Base-by-base conservation (phyloP, 2,888 invertebrate species). In the Temnothorax ravouxi region DNA sequence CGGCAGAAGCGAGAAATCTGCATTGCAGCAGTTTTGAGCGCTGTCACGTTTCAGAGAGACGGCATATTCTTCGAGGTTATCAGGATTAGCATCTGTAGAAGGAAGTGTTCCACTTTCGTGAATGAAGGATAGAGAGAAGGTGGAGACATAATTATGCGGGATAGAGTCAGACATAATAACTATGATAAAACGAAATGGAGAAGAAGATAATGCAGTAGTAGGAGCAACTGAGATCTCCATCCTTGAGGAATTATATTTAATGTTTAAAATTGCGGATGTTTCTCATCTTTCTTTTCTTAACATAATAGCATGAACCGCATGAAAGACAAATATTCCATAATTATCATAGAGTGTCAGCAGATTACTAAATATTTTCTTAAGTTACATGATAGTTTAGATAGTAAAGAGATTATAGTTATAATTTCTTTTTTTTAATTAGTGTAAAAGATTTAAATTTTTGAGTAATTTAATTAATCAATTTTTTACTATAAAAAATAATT, bases 71-170 rank as follows among this genome's bases (percentile, higher is more conserved):
- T 72, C 82, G 88, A 87, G 87, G 88, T 92, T 92, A 91, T 88
- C 86, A 82, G 88, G 91, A 93, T 93, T 92, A 92, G 87, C 90
- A 91, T 92, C 92, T 90, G 88, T 89, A 91, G 91, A 90, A 93
- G 93, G 93, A 93, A 93, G 92, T 91, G 93, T 89, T 91, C 92
- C 81, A 92, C 92, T 93, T 93, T 93, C 91, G 84, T 88, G 86
- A 85, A 86, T 80, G 75, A 84, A 84, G 84, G 83, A 86, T 79
- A 84, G 79, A 66, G 79, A 80, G 74, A 76, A 71, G 85, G 84
- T 86, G 77, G 79, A 81, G 83, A 72, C 75, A 62, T 84, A 83
- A 87, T 87, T 86, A 80, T 84, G 41, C 66, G 79, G 74, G 34
- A 84, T 85, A 84, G 82, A 88, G 67, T 44, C 67, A 71, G 74